Evolutionary conservation across 1,140 invertebrate genomes (phyloP), one percentile per base, ranked within the genome.

Genomic region (Pachyrhynchus sulphureomaculatus): DNA sequence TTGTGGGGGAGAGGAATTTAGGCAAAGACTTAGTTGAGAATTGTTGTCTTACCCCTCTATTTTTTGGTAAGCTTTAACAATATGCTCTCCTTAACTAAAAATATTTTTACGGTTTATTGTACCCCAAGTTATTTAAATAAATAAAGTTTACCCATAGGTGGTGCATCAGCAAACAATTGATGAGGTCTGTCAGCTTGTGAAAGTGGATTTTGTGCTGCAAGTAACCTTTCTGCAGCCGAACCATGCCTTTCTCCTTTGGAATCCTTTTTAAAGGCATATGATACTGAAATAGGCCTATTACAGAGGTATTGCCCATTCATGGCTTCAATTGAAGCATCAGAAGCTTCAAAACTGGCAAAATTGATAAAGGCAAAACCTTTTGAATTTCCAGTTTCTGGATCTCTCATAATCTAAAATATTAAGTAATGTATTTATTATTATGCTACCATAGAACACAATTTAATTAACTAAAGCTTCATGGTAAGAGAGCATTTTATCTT

Each of bases 241-340:
- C 98, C 98, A 72, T 99, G 98, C 23, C 97, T 81, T 79, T 99
- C 97, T 24, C 98, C 97, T 76, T 99, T 99, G 0, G 95, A 90
- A 79, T 99, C 98, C 71, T 99, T 98, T 79, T 99, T 99, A 75
- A 99, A 99, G 0, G 98, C 98, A 77, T 99, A 99, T 0, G 96
- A 99, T 0, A 99, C 96, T 0, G 95, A 96, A 61, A 99, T 99
- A 0, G 97, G 92, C 65, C 98, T 82, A 77, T 99, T 99, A 73
- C 98, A 99, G 1, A 99, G 79, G 77, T 98, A 99, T 74, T 99
- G 98, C 5, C 97, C 97, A 76, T 99, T 99, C 98, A 99, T 99
- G 0, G 98, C 97, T 78, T 99, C 97, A 70, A 99, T 98, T 0
- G 96, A 93, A 0, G 96, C 95, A 79, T 99, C 98, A 0, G 96